phyloP scores from a whole-genome alignment of 2,888 invertebrate species.

The Machimus rusticus region DNA sequence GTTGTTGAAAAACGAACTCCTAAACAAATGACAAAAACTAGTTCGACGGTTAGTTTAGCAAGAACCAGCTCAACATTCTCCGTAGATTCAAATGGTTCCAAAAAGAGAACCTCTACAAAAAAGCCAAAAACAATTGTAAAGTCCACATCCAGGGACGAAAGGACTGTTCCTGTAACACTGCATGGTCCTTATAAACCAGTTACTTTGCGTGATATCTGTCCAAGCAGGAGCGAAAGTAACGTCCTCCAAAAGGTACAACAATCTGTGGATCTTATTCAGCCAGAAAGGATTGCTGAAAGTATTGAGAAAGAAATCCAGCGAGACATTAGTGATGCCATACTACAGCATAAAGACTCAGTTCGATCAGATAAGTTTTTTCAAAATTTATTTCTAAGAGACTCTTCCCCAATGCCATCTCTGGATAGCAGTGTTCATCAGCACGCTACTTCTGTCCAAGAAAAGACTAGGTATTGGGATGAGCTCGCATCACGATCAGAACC shows the following conservation, averaged over 20 bases:
- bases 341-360: constrained; percentile 68
- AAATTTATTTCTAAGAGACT: constrained; percentile 71
- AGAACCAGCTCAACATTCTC: constrained; percentile 62
- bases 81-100: constrained; percentile 57
- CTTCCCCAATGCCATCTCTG: constrained; percentile 59
- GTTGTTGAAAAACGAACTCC: constrained; percentile 42
- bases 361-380: constrained; percentile 75
- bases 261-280: constrained; percentile 26
- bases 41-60: constrained; percentile 58
- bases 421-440: constrained; percentile 60
- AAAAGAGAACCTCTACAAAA: constrained; percentile 49
- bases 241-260: constrained; percentile 53
- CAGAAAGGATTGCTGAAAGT: not conserved
- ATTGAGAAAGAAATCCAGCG: constrained; percentile 38
- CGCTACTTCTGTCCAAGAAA: constrained; percentile 72
- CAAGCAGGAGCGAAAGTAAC: constrained; percentile 54
- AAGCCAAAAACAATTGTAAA: constrained; percentile 50
- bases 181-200: constrained; percentile 48
- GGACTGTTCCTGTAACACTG: constrained; percentile 43
- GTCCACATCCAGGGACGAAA: constrained; percentile 44
- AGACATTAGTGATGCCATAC: constrained; percentile 63
- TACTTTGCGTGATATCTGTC: constrained; percentile 42
- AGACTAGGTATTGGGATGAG: constrained; percentile 74
- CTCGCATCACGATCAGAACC: constrained; percentile 66
- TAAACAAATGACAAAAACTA: constrained; percentile 50